Base-by-base conservation (phyloP, 2,888 invertebrate genomes). In the Polymixis flavicincta region DNA sequence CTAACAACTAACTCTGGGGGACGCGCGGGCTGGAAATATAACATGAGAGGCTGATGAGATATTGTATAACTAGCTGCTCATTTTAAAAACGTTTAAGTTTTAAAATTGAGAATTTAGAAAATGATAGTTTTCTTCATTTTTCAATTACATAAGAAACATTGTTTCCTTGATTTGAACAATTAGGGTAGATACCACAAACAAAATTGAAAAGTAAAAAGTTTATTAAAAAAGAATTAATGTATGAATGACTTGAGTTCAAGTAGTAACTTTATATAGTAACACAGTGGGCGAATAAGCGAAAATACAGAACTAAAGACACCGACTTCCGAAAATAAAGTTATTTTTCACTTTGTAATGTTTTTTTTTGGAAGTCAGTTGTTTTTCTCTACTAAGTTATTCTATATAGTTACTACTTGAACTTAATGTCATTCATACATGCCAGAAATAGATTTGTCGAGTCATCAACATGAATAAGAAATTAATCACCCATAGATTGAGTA, bases 391-490 rank as follows among this genome's bases (percentile, higher is more conserved):
- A 28, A 1, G 0, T 42, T 14, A 14, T 70, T 11, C 3, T 52
- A n/a, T 22, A 25, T 3, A 13, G 6, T 2, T 57, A 42, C 9
- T 19, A 1, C 32, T 48, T 48, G 0, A 37, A 67, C 22, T 45
- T 1, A 32, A 54, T 19, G 25, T 9, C 55, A 48, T n/a, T 5
- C 2, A 9, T 52, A 50, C 19, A 52, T 37, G 45, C 11, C 13
- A 22, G n/a, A 61, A 32, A 45, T 37, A 45, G 11, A 7, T 52
- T 19, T 17, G 42, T 32, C 3, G 50, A 57, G 17, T 25, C 32
- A 71, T 68, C 45, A 68, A 68, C 60, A 80, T 72, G 68, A 76
- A 76, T 69, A 72, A 69, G 45, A 65, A 52, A 80, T 69, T 37
- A 57, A 76, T n/a, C 13, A 50, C 50, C 11, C 22, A 28, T 54